Conservation (phyloP, 2,797 vertebrate genomes). For the Capromys pilorides region DNA sequence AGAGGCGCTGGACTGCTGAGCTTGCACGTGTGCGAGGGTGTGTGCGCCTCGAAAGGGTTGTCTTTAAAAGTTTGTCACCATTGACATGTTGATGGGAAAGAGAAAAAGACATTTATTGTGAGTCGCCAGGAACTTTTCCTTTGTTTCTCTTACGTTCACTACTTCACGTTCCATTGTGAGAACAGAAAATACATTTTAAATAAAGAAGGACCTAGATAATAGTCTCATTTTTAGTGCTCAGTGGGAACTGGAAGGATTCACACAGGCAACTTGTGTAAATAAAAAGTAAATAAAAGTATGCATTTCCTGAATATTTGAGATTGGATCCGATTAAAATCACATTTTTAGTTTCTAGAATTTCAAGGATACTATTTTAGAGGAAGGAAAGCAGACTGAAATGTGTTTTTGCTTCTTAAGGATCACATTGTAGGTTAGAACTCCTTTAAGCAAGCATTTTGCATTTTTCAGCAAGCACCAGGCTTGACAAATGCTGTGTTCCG, state of each 20-base stretch:
- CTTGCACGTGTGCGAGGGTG: not conserved
- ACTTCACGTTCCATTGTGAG: not conserved
- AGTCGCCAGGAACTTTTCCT: slow-evolving; percentile 45
- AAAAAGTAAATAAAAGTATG: slow-evolving; percentile 16
- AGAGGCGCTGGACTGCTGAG: not conserved
- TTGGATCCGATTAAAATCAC: slow-evolving; percentile 20
- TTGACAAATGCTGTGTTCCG: slow-evolving; percentile 18
- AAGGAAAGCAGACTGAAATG: not conserved
- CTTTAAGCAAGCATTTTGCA: slow-evolving; percentile 54
- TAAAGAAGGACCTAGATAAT: not conserved
- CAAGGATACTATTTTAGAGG: slow-evolving; percentile 28
- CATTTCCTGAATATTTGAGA: not conserved
- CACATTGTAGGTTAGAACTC: not conserved
- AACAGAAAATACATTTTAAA: slow-evolving; percentile 33
- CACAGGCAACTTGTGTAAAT: not conserved
- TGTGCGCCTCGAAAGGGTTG: not conserved
- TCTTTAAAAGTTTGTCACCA: slow-evolving; percentile 62
- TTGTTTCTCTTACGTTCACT: slow-evolving; percentile 4
- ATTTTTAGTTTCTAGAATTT: slow-evolving; percentile 38
- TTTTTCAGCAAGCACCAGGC: slow-evolving; percentile 33
- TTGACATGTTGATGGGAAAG: not conserved
- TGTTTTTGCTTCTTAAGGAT: slow-evolving; percentile 14
- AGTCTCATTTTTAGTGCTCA: not conserved
- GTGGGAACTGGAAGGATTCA: not conserved
- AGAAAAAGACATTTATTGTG: not conserved